Evolutionary conservation across 2,888 invertebrate genomes (phyloP).

Genomic region (Pomacea canaliculata): DNA sequence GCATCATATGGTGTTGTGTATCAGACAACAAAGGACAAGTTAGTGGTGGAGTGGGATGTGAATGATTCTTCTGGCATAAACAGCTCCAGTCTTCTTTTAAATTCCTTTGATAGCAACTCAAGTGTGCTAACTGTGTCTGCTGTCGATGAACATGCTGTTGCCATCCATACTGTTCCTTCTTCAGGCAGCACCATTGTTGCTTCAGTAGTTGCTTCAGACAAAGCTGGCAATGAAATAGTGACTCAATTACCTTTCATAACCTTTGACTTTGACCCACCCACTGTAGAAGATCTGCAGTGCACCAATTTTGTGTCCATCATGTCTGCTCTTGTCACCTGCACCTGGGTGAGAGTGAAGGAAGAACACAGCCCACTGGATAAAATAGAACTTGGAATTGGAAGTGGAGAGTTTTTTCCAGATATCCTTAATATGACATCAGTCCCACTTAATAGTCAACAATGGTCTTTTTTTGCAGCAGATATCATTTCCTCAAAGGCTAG

Average conservation of each 20-base stretch:
- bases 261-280: slow-evolving; percentile 26
- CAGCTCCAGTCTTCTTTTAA: background rate
- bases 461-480: slow-evolving; percentile 2
- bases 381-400: slow-evolving; percentile 11
- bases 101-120: background rate
- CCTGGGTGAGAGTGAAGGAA: slow-evolving; percentile 15
- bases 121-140: background rate
- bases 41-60: slow-evolving; percentile 5
- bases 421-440: slow-evolving; percentile 13
- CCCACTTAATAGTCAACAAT: background rate
- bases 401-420: background rate
- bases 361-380: slow-evolving; percentile 2
- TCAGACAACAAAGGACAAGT: slow-evolving; percentile 14
- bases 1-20: slow-evolving; percentile 16
- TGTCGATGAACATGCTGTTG: background rate
- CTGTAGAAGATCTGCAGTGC: slow-evolving; percentile 21
- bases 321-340: slow-evolving; percentile 14
- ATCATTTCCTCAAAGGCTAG: background rate
- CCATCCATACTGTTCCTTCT: background rate
- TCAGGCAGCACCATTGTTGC: slow-evolving; percentile 23
- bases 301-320: slow-evolving; percentile 12
- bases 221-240: slow-evolving; percentile 27
- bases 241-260: slow-evolving; percentile 22
- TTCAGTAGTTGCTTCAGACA: slow-evolving; percentile 24
- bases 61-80: slow-evolving; percentile 17